Conservation (phyloP, 92 coral and sea anemone species). For the Metridium senile region DNA sequence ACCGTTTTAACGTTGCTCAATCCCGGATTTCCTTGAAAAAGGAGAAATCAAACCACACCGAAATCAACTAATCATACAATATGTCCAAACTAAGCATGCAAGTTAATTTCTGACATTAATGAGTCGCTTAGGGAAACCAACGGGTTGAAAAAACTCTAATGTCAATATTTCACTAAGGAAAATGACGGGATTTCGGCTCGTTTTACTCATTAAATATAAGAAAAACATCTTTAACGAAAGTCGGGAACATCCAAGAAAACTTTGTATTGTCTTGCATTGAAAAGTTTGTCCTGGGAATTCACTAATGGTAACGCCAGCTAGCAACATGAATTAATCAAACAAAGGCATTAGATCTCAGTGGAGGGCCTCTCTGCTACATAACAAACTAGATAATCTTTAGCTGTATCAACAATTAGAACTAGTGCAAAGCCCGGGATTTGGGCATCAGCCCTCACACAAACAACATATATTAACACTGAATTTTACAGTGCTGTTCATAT, state of each 20-base stretch:
- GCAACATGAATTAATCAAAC: slow-evolving; percentile 22
- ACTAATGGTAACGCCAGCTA: slow-evolving; percentile 5
- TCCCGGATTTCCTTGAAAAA: neutral
- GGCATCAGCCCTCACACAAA: neutral
- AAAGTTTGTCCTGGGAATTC: slow-evolving; percentile 21
- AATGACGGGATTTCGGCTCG: neutral
- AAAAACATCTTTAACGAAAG: neutral
- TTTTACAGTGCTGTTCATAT: neutral
- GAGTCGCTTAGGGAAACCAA: neutral
- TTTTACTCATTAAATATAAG: neutral
- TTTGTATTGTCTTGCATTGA: slow-evolving; percentile 1
- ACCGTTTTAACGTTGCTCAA: neutral
- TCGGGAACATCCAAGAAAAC: slow-evolving; percentile 11
- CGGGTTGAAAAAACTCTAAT: neutral
- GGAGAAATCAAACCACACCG: neutral
- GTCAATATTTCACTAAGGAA: neutral
- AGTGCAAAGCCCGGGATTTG: neutral
- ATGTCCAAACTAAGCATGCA: neutral
- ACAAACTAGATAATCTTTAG: neutral
- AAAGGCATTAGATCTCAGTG: slow-evolving; percentile 13
- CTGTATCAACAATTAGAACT: neutral
- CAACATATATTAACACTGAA: neutral
- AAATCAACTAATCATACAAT: neutral
- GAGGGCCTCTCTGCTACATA: slow-evolving; percentile 2
- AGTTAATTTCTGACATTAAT: neutral